Evolutionary conservation across 2,888 invertebrate genomes (phyloP), one percentile per base, ranked within the genome.

Genomic region (Clepsis dumicolana): DNA sequence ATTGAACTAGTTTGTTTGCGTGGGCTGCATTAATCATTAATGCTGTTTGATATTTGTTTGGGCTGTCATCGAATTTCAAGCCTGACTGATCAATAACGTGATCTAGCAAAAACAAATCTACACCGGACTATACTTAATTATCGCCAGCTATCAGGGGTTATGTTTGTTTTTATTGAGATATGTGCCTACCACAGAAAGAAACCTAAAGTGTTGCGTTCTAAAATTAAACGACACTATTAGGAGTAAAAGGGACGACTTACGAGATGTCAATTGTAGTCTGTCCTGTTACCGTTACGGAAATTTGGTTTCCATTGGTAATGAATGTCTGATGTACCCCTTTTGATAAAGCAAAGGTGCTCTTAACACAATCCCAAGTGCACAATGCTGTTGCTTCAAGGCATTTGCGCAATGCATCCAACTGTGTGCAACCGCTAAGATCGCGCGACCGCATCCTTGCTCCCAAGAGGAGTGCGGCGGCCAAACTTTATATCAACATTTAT

Each of bases 401-500:
- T 61, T 54, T 59, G 16, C 59, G 48, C 48, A 29, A 25, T 35
- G 25, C 48, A 41, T 35, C 48, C 21, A 12, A 48, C 56, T 61
- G 59, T 21, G 67, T 41, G 27, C 27, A 50, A 41, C 59, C 64
- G 57, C 62, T 35, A 70, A 66, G 67, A 66, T 67, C 63, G 64
- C 48, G 29, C 48, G 38, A 60, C 66, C 64, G 67, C 70, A 66
- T 66, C 44, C 63, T 64, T 25, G 62, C 32, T 61, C 66, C 35
- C 64, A 2, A 7, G 67, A 54, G 70, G 63, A 57, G 56, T 70
- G 70, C 66, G 67, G 63, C 32, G 56, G 50, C 63, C 63, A 41
- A 66, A 68, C 57, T 68, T 68, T 57, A 32, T 29, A 59, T 68
- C 44, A 59, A 64, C 63, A 64, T 64, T 68, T 68, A 68, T 63